Conservation (phyloP, 2,797 vertebrate genomes). For the Neosalanx taihuensis region DNA sequence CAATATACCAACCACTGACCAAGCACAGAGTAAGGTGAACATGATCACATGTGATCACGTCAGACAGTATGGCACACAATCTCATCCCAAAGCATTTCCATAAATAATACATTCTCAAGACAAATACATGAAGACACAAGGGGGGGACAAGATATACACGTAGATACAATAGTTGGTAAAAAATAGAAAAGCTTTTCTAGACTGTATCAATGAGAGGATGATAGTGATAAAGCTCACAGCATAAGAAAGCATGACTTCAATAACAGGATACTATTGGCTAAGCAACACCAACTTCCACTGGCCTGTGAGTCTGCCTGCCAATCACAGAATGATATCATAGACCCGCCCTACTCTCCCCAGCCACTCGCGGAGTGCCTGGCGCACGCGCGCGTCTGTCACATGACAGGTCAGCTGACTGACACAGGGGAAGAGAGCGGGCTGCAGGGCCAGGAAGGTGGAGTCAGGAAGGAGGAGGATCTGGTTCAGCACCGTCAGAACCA, state of each 20-base stretch:
- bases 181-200: conserved; percentile 15
- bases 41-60: neutral
- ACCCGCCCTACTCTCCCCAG: conserved; percentile 89
- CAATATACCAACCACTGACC: neutral
- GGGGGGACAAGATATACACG: conserved; percentile 20
- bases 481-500: conserved; percentile 93
- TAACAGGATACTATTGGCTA: conserved; percentile 10
- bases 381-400: conserved; percentile 86
- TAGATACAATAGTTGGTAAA: conserved; percentile 21
- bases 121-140: conserved; percentile 28
- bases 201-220: conserved; percentile 6
- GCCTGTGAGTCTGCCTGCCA: neutral
- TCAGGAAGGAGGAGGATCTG: conserved; percentile 92
- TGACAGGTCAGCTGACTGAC: conserved; percentile 97
- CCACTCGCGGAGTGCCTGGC: conserved; percentile 94
- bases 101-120: conserved; percentile 33
- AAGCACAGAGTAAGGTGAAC: neutral
- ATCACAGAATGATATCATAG: conserved; percentile 83
- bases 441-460: conserved; percentile 86
- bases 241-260: conserved; percentile 3
- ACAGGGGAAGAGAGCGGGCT: conserved; percentile 91
- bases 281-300: neutral
- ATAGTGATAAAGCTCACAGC: conserved; percentile 32
- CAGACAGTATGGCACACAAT: conserved; percentile 15
- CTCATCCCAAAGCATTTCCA: conserved; percentile 37